Base-by-base conservation (phyloP, 2,113 vertebrate genomes). In the Tauraco erythrolophus region DNA sequence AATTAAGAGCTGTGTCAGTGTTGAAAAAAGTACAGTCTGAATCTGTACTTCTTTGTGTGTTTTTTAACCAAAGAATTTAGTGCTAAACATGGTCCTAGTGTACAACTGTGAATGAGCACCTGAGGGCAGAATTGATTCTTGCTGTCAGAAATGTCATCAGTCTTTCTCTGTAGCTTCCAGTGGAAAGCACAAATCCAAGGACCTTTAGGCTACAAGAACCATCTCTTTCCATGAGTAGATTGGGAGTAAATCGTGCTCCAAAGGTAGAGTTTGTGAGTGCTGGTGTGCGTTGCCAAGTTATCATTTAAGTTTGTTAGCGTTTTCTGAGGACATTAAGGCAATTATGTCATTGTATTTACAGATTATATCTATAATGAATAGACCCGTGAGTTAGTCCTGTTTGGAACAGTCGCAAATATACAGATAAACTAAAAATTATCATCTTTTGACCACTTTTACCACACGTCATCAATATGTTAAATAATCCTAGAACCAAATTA, bases 11-110 rank as follows among this genome's bases (percentile, higher is more conserved):
- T 39, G 7, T 53, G 48, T 62, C n/a, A 24, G 7, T 45, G n/a
- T 77, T 0, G 4, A 92, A 84, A 86, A 76, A 80, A 50, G 8
- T 41, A 58, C 25, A 88, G 6, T 54, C n/a, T 46, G 50, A 88
- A 70, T 50, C 19, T 56, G 15, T 54, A 71, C 4, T 74, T 80
- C 65, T 66, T 37, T 68, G 37, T 75, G 27, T 39, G 46, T 77
- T 95, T 96, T 96, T 87, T 84, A 75, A 78, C 6, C 77, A 78
- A 89, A 77, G 14, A 83, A 82, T 56, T 64, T 84, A 58, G 15
- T 41, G 7, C 28, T 74, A 53, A 89, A 61, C 6, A 48, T 88
- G 76, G 23, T 66, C 57, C 14, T 91, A 9, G 0, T 27, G 33
- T 72, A 71, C 43, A 62, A 39, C 45, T 80, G 46, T 5, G 2